Evolutionary conservation across 2,888 invertebrate species (phyloP).

Genomic region (Euphydryas editha): DNA sequence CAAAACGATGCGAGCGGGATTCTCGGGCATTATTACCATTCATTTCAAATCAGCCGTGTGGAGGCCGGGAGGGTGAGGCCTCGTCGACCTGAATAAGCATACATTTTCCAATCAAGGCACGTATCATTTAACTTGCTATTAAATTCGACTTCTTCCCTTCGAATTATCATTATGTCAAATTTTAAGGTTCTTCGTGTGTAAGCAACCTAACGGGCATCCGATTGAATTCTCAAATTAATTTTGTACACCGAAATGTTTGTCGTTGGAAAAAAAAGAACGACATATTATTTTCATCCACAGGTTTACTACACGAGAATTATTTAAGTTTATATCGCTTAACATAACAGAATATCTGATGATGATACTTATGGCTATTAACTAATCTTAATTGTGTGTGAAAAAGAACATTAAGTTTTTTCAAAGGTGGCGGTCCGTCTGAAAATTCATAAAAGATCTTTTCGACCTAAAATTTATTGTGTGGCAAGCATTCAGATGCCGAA

Average conservation of each 20-base stretch:
- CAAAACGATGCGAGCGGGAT: constrained; percentile 82
- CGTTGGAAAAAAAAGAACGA: constrained; percentile 18
- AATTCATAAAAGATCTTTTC: constrained; percentile 59
- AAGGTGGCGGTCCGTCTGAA: constrained; percentile 44
- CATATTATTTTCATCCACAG: constrained; percentile 10
- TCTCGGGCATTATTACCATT: constrained; percentile 82
- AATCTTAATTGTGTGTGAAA: constrained; percentile 42
- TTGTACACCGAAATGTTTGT: constrained; percentile 16
- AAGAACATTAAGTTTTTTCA: constrained; percentile 41
- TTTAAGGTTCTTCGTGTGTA: constrained; percentile 58
- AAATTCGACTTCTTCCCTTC: constrained; percentile 82
- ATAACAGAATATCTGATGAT: constrained; percentile 29
- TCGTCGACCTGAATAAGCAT: constrained; percentile 81
- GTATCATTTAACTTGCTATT: constrained; percentile 84
- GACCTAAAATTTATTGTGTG: constrained; percentile 70
- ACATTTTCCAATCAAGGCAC: constrained; percentile 84
- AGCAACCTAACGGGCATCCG: constrained; percentile 38
- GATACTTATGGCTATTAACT: constrained; percentile 38
- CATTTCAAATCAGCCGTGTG: constrained; percentile 82
- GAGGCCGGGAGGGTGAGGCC: constrained; percentile 64
- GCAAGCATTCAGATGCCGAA: constrained; percentile 66
- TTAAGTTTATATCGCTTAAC: constrained; percentile 28
- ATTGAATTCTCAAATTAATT: constrained; percentile 34
- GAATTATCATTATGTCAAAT: constrained; percentile 79
- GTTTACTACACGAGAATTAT: constrained; percentile 9